Evolutionary conservation across 2,797 vertebrate genomes (phyloP), one percentile per base, ranked within the genome.

Genomic region (Enoplosus armatus): DNA sequence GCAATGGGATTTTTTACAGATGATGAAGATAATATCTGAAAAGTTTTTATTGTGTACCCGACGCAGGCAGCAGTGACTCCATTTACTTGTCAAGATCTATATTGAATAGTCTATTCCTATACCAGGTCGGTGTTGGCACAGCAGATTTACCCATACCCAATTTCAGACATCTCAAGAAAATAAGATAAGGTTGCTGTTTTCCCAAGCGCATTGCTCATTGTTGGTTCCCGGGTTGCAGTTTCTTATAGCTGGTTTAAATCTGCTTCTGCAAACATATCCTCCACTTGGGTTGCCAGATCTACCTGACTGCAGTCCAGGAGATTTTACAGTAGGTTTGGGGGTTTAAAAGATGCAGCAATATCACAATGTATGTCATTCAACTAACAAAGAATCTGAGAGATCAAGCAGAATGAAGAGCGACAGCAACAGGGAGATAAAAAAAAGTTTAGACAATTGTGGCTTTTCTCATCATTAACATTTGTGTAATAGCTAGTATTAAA

Each of bases 11-110:
- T 2, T 47, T 47, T 24, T 47, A 20, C 26, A 56, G 29, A 45
- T 67, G 26, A 85, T 72, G 72, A 77, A 84, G 72, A 87, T 84
- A 64, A 73, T 73, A 83, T 85, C 77, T 64, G 66, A 75, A 76
- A 75, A 43, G 59, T 83, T 82, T 72, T 71, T 81, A 80, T 82
- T 87, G 64, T 82, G 60, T 67, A 55, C 81, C 64, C 26, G n/a
- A 63, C 76, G 77, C 60, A 81, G 51, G 61, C 83, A 63, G 73
- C 71, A 67, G 72, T 70, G 69, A 83, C 79, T 72, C 64, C 54
- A 85, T 86, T 83, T 66, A 35, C 68, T 71, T 85, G 72, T 85
- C 45, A 72, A 64, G 26, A 75, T 85, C 75, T 77, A 79, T 76
- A 77, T 6, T n/a, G 71, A 65, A 66, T 35, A 80, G 47, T 15